Evolutionary conservation across 2,888 invertebrate species (phyloP).

Genomic region (Dolichomitus sp.): DNA sequence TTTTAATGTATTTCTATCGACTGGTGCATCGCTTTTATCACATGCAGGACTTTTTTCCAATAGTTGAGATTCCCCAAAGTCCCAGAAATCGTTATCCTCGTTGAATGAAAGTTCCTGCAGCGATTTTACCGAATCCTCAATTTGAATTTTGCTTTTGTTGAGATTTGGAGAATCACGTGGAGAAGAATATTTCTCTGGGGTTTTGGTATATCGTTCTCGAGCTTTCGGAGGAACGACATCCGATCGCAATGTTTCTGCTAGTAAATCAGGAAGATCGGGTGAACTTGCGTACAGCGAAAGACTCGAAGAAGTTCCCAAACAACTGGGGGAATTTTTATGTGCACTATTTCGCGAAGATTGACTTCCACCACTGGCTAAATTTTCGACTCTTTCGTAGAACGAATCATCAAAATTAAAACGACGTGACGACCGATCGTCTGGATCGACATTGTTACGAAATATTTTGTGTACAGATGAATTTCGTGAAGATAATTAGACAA

Average conservation of each 20-base stretch:
- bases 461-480: slow-evolving; percentile 11
- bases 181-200: not conserved
- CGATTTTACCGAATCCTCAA: not conserved
- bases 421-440: slow-evolving; percentile 18
- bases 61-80: slow-evolving; percentile 37
- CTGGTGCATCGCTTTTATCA: not conserved
- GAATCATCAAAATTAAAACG: slow-evolving; percentile 37
- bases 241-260: not conserved
- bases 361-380: slow-evolving; percentile 10
- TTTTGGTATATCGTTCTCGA: not conserved
- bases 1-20: not conserved
- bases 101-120: not conserved
- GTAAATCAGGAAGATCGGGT: slow-evolving; percentile 39
- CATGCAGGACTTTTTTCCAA: slow-evolving; percentile 21
- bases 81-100: slow-evolving; percentile 46
- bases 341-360: slow-evolving; percentile 3
- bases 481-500: slow-evolving; percentile 5
- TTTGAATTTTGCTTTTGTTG: not conserved
- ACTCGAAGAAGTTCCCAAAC: not conserved
- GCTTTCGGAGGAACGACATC: not conserved
- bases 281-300: slow-evolving; percentile 47
- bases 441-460: not conserved
- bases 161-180: not conserved
- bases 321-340: slow-evolving; percentile 6
- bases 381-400: slow-evolving; percentile 57